Evolutionary conservation across 2,888 invertebrate genomes (phyloP), one percentile per base, ranked within the genome.

Genomic region (Ypsolopha scabrella): DNA sequence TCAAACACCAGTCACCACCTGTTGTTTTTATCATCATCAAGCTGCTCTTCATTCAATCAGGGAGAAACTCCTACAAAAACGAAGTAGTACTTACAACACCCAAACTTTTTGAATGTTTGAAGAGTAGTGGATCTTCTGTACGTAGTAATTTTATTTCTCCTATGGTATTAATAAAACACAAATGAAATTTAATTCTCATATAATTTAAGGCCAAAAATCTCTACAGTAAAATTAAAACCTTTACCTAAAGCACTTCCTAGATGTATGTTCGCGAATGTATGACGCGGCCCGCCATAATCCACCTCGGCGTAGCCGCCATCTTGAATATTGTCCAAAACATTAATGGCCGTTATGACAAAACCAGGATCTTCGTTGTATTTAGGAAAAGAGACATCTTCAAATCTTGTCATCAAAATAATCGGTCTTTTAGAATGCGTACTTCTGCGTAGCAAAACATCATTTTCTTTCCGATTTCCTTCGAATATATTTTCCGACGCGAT

Each of bases 201-300:
- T 38, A 13, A 35, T 55, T 61, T 56, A 2, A 61, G 24, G 13
- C 72, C 72, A 54, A 66, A 70, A 41, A 72, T 67, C 53, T 67
- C 62, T 11, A 70, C 52, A 11, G 67, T 68, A 52, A 64, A 72
- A 57, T 69, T 69, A 48, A 62, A 68, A 6, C 69, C 69, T n/a
- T 59, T 49, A 58, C 68, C 68, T 8, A 67, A 44, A 1, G 62
- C 61, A 52, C 70, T 70, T 50, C 65, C 58, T 43, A 72, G 54
- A 55, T 68, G 68, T 7, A 71, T 57, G 52, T 69, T 68, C 0
- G 58, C 65, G 51, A 59, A 69, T 1, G 59, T 62, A 33, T 60
- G 55, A 9, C 70, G 69, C 2, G 67, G 54, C 2, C 72, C 72
- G 10, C 70, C 72, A 47, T 62, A 68, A 39, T 70, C 66, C 11